These are phyloP conservation scores for Lithophane ornitopus DNA, from an alignment of 2,888 invertebrate genomes.

Conservation along the genomic window DNA sequence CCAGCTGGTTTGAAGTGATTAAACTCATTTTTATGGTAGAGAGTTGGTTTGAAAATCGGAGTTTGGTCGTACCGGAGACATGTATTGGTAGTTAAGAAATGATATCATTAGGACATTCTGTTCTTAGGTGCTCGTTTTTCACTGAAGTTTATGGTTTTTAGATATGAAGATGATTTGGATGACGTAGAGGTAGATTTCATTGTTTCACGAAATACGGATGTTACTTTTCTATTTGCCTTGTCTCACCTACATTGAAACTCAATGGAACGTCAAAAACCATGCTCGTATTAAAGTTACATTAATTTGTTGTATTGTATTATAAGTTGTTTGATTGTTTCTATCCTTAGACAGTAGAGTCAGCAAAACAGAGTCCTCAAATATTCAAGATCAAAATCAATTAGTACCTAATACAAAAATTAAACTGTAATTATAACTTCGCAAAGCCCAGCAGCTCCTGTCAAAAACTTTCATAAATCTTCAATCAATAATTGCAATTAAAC, in stretches of 20 bases:
- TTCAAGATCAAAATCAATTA: background rate
- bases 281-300: background rate
- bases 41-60: constrained; percentile 22
- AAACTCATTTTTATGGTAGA: constrained; percentile 32
- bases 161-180: background rate
- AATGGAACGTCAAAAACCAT: background rate
- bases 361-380: background rate
- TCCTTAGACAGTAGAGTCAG: background rate
- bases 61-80: background rate
- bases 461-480: constrained; percentile 30
- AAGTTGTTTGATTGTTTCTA: background rate
- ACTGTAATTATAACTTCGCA: background rate
- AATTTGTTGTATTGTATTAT: background rate
- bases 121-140: background rate
- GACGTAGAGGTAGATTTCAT: background rate
- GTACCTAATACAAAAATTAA: background rate
- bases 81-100: background rate
- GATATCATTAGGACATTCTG: background rate
- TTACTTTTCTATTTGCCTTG: background rate
- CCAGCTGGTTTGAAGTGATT: constrained; percentile 29
- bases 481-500: constrained; percentile 38
- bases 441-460: constrained; percentile 29
- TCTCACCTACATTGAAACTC: background rate
- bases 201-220: background rate
- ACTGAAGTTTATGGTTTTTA: background rate